Percentiles rank a stretch among this genome's conserved stretches.
Conservation (phyloP, 2,797 vertebrate genomes). For the Manis javanica region DNA sequence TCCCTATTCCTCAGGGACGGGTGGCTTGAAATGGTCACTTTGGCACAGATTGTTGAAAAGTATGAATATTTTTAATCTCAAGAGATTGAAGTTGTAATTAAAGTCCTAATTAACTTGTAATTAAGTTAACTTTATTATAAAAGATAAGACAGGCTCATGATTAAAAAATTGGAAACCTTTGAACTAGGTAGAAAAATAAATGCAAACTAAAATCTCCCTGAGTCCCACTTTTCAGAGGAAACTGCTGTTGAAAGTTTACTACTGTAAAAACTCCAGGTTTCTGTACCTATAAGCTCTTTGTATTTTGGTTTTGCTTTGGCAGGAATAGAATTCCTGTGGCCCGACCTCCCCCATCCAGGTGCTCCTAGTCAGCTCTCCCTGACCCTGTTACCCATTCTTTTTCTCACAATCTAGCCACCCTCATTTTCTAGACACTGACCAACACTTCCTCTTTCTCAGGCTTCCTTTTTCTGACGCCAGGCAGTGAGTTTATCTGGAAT, state of each 20-base stretch:
- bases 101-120: no score
- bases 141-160: neutral
- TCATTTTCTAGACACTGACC: neutral
- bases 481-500: neutral
- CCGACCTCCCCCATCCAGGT: no score
- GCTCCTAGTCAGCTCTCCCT: neutral
- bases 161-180: neutral
- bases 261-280: neutral
- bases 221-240: conserved; percentile 18
- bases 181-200: neutral
- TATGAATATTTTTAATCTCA: conserved; percentile 15
- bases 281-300: neutral
- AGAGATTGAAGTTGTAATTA: neutral
- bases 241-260: neutral
- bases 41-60: neutral
- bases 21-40: neutral
- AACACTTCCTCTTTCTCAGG: neutral
- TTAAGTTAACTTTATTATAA: no score
- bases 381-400: neutral
- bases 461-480: neutral
- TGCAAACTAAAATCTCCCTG: neutral
- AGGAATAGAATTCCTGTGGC: neutral
- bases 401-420: neutral
- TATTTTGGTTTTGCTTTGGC: neutral
- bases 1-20: neutral